phyloP scores from a whole-genome alignment of 2,113 vertebrate genomes.

The Capricornis sumatraensis region DNA sequence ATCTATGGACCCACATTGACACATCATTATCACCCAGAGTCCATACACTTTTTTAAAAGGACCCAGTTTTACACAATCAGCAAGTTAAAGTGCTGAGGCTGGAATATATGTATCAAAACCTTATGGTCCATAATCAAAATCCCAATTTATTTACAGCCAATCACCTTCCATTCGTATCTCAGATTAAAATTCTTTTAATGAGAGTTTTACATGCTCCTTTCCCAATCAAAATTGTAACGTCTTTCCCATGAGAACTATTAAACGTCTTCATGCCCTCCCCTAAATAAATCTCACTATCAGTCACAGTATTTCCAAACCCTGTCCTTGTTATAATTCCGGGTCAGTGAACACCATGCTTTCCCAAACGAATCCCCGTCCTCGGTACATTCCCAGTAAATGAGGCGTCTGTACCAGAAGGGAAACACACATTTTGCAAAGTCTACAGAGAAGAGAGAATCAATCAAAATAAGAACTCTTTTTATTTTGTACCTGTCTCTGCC shows the following conservation, averaged over 20 bases:
- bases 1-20: accelerated
- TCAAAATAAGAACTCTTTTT: not conserved
- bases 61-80: not conserved
- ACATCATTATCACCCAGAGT: not conserved
- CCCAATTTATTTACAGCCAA: not conserved
- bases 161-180: not conserved
- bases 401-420: constrained; percentile 58
- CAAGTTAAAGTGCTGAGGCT: not conserved
- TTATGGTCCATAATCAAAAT: not conserved
- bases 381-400: constrained; percentile 46
- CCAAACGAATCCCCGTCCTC: not conserved
- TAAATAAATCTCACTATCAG: not conserved
- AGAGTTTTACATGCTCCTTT: not conserved
- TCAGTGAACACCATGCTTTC: constrained; percentile 59
- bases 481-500: not conserved
- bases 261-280: too few relatives aligned
- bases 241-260: not conserved
- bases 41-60: not conserved
- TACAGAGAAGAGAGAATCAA: not conserved
- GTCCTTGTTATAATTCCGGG: constrained; percentile 48
- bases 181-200: not conserved
- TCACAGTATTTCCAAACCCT: constrained; percentile 45
- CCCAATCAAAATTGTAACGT: not conserved
- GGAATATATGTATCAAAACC: not conserved
- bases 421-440: constrained; percentile 48